Percentiles rank a stretch among this genome's conserved stretches.
Conservation (phyloP, 2,888 invertebrate genomes). For the Caenorhabditis sp. region DNA sequence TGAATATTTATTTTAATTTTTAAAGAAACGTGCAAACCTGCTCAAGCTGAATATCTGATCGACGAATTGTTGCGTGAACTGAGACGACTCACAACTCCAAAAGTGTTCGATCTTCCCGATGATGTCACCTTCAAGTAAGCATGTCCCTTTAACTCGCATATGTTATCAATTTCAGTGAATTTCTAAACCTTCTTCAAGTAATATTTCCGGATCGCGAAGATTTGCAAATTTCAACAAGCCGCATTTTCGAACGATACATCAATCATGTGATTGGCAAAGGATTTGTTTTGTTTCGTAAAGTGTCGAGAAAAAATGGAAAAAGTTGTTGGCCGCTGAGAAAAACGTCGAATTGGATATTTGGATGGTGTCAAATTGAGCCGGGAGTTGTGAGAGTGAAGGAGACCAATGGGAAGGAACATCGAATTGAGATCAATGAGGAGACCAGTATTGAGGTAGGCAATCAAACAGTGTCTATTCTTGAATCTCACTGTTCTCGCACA, state of each 20-base stretch:
- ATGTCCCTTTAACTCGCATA: background rate
- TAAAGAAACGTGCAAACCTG: slow-evolving; percentile 14
- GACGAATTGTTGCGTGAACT: slow-evolving; percentile 47
- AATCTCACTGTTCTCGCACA: too few relatives aligned
- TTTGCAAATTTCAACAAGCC: slow-evolving; percentile 36
- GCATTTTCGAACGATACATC: slow-evolving; percentile 44
- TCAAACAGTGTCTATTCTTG: too few relatives aligned
- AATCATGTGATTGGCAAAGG: slow-evolving; percentile 50
- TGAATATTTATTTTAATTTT: background rate
- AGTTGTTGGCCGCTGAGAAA: slow-evolving; percentile 13
- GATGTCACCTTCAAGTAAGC: slow-evolving; percentile 45
- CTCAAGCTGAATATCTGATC: slow-evolving; percentile 38
- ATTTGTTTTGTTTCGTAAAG: slow-evolving; percentile 31
- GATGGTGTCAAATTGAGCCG: slow-evolving; percentile 31
- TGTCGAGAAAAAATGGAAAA: slow-evolving; percentile 12
- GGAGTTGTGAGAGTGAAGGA: slow-evolving; percentile 28
- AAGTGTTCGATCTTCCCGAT: slow-evolving; percentile 40
- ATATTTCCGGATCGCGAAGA: slow-evolving; percentile 43
- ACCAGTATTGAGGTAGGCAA: slow-evolving; percentile 34
- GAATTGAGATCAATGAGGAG: slow-evolving; percentile 30
- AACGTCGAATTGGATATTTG: slow-evolving; percentile 23
- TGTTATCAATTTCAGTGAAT: slow-evolving; percentile 24
- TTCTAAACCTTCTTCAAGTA: slow-evolving; percentile 40
- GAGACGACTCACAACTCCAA: slow-evolving; percentile 44
- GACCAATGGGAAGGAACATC: slow-evolving; percentile 21